Evolutionary conservation across 2,113 vertebrate species (phyloP).

Genomic region (Fregetta grallaria): DNA sequence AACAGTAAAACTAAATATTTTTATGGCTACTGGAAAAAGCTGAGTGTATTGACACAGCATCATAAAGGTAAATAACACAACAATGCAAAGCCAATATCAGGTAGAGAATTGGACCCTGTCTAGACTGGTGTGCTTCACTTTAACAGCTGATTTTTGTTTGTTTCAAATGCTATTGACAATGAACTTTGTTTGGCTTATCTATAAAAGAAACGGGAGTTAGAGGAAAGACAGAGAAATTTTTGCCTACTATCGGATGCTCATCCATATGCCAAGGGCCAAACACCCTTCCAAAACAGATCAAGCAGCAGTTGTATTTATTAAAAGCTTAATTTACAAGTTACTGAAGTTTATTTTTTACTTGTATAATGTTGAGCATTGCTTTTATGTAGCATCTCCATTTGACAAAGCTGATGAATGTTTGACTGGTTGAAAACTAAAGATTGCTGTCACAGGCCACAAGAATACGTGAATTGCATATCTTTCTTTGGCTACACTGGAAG

Average conservation of each 20-base stretch:
- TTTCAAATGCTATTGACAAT: background rate
- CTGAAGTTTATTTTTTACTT: background rate
- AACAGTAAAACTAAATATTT: background rate
- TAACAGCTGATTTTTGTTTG: background rate
- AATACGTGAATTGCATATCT: accelerated
- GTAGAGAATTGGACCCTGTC: background rate
- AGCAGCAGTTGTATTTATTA: background rate
- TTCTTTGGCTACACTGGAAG: background rate
- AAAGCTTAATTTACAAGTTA: background rate
- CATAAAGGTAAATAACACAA: background rate
- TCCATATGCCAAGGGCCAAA: background rate
- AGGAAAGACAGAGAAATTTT: background rate
- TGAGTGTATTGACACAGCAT: background rate
- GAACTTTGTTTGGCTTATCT: background rate
- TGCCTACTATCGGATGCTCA: background rate
- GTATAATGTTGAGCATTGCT: background rate
- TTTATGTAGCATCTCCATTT: background rate
- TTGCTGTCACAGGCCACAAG: background rate
- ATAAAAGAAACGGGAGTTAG: background rate
- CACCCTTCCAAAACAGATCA: background rate
- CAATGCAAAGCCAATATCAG: background rate
- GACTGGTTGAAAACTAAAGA: background rate
- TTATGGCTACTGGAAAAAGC: background rate
- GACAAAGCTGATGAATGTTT: background rate
- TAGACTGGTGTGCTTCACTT: background rate